Evolutionary conservation across 2,113 vertebrate genomes (phyloP), one percentile per base, ranked within the genome.

Genomic region (Scopus umbretta): DNA sequence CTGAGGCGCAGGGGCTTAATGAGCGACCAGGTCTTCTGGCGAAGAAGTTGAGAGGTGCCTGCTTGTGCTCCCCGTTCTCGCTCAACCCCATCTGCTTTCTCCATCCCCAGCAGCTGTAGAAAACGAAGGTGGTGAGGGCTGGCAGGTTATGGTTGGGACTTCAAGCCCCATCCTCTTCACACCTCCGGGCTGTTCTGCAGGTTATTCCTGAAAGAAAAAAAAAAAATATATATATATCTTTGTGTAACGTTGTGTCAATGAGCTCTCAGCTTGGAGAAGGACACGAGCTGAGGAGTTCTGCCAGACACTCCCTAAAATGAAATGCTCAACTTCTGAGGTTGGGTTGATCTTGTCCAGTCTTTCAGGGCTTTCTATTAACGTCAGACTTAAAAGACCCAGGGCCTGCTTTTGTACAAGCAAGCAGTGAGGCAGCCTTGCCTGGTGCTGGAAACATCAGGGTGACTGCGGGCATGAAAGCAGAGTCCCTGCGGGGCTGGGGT

Each of bases 311-410:
- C 29, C 47, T 36, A 13, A 11, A 43, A 7, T 7, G 55, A 27
- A 38, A 22, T 1, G 30, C 8, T 43, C 8, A 0, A 1, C 50
- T 65, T 49, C 50, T 16, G 38, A 66, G 80, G 0, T 6, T 1
- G 58, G 66, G 45, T n/a, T 20, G 43, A 11, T 30, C 43, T 43
- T 17, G 27, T 38, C 80, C 42, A 6, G 17, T 5, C 58, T 5
- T 5, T 43, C 32, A 9, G 66, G 42, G 13, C 30, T 27, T 36
- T 6, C 56, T 20, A 4, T 30, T 53, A 40, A 25, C 2, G 4
- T n/a, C 49, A 13, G 9, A 45, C 23, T 20, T 13, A 5, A 10
- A 34, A 43, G 21, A 45, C 9, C 27, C 73, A 32, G 65, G 66
- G 26, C 7, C 34, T 2, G 26, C 34, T 19, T 10, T 13, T 5